Conservation (phyloP, 2,888 invertebrate species). For the Pseudococcus viburni region DNA sequence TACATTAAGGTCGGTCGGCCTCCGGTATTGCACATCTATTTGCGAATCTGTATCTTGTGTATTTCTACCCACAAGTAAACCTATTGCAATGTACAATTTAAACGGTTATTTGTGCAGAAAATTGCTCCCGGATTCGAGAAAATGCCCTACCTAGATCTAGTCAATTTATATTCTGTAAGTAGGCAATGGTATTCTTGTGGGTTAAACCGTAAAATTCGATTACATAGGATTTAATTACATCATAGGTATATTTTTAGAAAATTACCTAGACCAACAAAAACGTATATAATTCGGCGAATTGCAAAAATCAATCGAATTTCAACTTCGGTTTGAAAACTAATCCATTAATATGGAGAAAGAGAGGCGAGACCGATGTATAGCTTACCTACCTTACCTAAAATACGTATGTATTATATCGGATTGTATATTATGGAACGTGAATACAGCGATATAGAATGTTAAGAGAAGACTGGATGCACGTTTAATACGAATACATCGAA, state of each 20-base stretch:
- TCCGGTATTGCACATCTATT: not conserved
- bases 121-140: not conserved
- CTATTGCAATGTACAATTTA: no score
- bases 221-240: no score
- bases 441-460: not conserved
- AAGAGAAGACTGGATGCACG: not conserved
- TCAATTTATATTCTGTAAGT: no score
- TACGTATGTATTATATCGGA: not conserved
- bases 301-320: not conserved
- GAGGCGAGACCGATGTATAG: not conserved
- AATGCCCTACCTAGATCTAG: no score
- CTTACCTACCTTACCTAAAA: not conserved
- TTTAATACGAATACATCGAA: not conserved
- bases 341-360: not conserved
- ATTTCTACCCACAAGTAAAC: no score
- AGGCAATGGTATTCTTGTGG: no score
- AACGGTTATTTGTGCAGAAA: not conserved
- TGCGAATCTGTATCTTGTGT: not conserved
- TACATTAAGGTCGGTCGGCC: not conserved
- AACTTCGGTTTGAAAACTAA: not conserved
- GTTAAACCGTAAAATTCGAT: no score
- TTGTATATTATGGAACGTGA: not conserved
- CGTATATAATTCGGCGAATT: not conserved
- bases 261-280: not conserved
- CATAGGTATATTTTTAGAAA: no score